Evolutionary conservation across 2,888 invertebrate genomes (phyloP), one percentile per base, ranked within the genome.

Genomic region (Rhagonycha lutea): DNA sequence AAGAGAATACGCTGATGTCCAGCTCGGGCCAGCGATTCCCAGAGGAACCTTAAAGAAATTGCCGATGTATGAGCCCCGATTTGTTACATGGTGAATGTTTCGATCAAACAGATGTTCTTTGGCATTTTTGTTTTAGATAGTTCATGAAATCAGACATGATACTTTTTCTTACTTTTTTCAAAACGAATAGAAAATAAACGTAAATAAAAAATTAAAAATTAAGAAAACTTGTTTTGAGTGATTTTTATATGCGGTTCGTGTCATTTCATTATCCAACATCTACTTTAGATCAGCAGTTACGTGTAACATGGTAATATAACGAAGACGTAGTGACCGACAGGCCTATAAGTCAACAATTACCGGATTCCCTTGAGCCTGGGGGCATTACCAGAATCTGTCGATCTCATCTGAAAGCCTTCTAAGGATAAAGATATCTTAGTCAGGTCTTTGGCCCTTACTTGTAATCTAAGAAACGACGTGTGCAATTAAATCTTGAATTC

Each of bases 1-100:
- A 87, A 87, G 86, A 87, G 87, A 87, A 87, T 87, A 87, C 87
- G 86, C 84, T 86, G 86, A 87, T 87, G 87, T 87, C 86, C 86
- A 82, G 84, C 85, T 83, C 82, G 81, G 83, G 84, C 78, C 75
- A 73, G 73, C 73, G 74, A 29, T 68, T 79, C 76, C 74, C 78
- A 14, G 73, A 87, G 87, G 88, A 86, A 82, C 86, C 84, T 86
- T 87, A 87, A 86, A 88, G 87, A 87, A 87, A 88, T 88, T 86
- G 87, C 86, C 87, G 87, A 88, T 87, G 86, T 88, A 87, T 87
- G 86, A 86, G 84, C 83, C 84, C 84, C 86, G 85, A 86, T 86
- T 86, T 86, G 86, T 86, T 85, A 85, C 84, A 83, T 84, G 83
- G 85, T 81, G 83, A 84, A 83, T 82, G 82, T 79, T 81, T 80